A percentile compares a stretch with the other conserved stretches of the same genome.
phyloP scores from a whole-genome alignment of 2,113 vertebrate species.

The Antigone vipio region DNA sequence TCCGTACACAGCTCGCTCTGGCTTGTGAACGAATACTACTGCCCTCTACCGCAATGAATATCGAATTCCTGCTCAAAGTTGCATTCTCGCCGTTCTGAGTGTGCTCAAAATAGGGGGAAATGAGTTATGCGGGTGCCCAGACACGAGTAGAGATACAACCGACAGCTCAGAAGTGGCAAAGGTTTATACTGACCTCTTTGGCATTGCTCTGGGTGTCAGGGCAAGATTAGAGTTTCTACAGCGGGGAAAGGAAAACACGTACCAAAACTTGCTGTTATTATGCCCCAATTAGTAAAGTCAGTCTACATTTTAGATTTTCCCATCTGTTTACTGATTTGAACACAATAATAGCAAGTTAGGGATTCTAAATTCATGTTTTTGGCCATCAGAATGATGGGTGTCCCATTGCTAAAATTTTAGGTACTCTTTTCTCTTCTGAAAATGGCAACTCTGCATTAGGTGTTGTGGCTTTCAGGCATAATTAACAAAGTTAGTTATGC shows the following conservation, averaged over 20 bases:
- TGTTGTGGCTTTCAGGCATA: not conserved
- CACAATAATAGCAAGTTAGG: not conserved
- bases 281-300: not conserved
- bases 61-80: not conserved
- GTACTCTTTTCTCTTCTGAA: not conserved
- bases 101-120: not conserved
- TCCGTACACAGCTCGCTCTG: not conserved
- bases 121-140: not conserved
- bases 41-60: conserved; percentile 4
- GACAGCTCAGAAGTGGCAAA: not conserved
- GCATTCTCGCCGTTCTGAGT: not conserved
- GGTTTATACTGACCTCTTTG: not conserved
- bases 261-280: not conserved
- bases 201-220: not conserved
- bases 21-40: not conserved
- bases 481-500: not conserved
- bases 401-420: not conserved
- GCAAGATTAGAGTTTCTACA: not conserved
- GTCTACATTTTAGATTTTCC: not conserved
- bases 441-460: not conserved
- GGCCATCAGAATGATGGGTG: not conserved
- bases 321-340: not conserved
- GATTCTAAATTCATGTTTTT: not conserved
- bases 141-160: not conserved
- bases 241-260: accelerated